Conservation (phyloP, 2,113 vertebrate genomes). For the Bambusicola thoracicus region DNA sequence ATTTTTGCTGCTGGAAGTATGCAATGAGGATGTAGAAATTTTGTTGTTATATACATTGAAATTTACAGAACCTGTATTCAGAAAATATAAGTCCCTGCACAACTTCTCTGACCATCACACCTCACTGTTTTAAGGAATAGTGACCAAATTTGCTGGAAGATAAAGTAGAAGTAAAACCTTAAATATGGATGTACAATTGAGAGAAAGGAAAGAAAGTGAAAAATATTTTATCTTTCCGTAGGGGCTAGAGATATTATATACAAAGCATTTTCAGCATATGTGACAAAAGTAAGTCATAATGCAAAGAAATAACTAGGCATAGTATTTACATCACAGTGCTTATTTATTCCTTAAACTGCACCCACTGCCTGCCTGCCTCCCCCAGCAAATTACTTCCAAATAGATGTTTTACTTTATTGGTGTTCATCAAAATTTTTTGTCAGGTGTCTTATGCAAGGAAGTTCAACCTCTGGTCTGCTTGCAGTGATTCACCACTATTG, state of each 20-base stretch:
- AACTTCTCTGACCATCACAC: neutral
- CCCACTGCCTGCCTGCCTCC: neutral
- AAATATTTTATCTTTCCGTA: slow-evolving; percentile 29
- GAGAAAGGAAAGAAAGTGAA: slow-evolving; percentile 40
- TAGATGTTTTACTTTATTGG: neutral
- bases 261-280: slow-evolving; percentile 6
- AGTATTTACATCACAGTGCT: neutral
- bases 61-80: neutral
- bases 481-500: neutral
- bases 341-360: neutral
- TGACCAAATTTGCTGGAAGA: neutral
- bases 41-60: neutral
- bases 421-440: neutral
- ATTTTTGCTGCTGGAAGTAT: neutral
- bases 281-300: slow-evolving; percentile 47
- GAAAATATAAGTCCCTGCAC: neutral
- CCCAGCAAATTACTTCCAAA: neutral
- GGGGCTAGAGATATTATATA: slow-evolving; percentile 1
- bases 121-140: neutral
- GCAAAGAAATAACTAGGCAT: neutral
- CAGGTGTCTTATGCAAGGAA: neutral
- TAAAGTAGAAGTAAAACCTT: neutral
- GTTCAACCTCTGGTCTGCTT: neutral
- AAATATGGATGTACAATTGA: neutral
- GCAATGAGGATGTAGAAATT: neutral